Base-by-base conservation (phyloP, 2,113 vertebrate species). In the Boulengeromyrus knoepffleri region DNA sequence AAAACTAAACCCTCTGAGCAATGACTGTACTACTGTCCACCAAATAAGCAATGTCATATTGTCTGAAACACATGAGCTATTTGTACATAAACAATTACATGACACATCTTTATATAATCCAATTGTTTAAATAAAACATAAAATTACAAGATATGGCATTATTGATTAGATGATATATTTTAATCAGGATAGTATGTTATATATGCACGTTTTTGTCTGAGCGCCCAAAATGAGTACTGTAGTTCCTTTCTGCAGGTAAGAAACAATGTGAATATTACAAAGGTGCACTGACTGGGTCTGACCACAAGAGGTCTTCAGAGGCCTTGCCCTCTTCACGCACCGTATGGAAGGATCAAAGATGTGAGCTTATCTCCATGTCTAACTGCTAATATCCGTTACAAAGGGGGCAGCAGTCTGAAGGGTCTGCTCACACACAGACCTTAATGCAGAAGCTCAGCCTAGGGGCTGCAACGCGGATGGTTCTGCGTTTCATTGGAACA, bases 281-380 rank as follows among this genome's bases (percentile, higher is more conserved):
- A 85, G 50, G 15, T 53, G 66, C 58, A 88, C 13, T 58, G 49
- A 46, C 84, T 12, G 10, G 8, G 17, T 45, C 12, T 70, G 58
- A 58, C 46, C 90, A 90, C 89, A 84, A 85, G 89, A 84, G 42
- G 89, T 31, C 85, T 13, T 42, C 62, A 42, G 58, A 46, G 77
- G 15, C 36, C 87, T 36, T 49, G 45, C 4, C 45, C 84, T 86
- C 46, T 24, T 85, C 83, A 9, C 21, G 2, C 42, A 12, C 42
- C 0, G 3, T 50, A 31, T 3, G 45, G 84, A 27, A 50, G 24
- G 47, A 31, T 15, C 84, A 27, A 5, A 12, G 84, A 86, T 77
- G 70, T 39, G 74, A 80, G 13, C 36, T 80, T 42, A 42, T 80
- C 74, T 42, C 36, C 36, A 80, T 42, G 36, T 42, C 74, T 42